Base-by-base conservation (phyloP, 2,113 vertebrate species). In the Chionodraco myersi region DNA sequence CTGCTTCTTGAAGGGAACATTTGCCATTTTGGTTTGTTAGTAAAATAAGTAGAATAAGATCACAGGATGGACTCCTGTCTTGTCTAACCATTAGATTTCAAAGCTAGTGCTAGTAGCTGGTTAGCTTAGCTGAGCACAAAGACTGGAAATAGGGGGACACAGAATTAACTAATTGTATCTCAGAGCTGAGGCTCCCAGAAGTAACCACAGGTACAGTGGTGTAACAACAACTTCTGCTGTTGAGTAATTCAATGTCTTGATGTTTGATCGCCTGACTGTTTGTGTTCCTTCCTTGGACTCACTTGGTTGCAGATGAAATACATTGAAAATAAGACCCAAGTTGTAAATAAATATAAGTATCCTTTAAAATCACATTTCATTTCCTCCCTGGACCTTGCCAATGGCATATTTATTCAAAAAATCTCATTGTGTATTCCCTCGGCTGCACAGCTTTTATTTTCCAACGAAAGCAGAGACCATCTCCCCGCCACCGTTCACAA, bases 371-470 rank as follows among this genome's bases (percentile, higher is more conserved):
- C 69, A 54, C 9, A 83, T 88, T 85, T 86, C 59, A 58, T 85
- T 77, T 62, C 26, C 23, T 75, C 56, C 62, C 54, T 51, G 80
- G 80, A 79, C 76, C 66, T 84, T 21, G 23, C 75, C 66, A 34
- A 14, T 41, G 68, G 71, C 52, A 53, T 65, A 78, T 83, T 78
- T 79, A 81, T 82, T 89, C 48, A 53, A 87, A 79, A 30, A 58
- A n/a, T 71, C 63, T 52, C 4, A 18, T 10, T 65, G 48, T 79
- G 51, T 68, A 61, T 66, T 79, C n/a, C 71, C 49, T 41, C 0
- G 9, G 53, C 61, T 52, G 34, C 44, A 45, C 53, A 45, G 48
- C 63, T 77, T 85, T 84, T 65, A 73, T 81, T 88, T 65, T 30
- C 82, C 80, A 61, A 62, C 26, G 73, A 49, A 56, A 21, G 60